Percentiles rank a stretch among this genome's conserved stretches.
These are phyloP conservation scores for Sebastes oblongus DNA, from an alignment of 2,797 vertebrate species.

Conservation along the genomic window DNA sequence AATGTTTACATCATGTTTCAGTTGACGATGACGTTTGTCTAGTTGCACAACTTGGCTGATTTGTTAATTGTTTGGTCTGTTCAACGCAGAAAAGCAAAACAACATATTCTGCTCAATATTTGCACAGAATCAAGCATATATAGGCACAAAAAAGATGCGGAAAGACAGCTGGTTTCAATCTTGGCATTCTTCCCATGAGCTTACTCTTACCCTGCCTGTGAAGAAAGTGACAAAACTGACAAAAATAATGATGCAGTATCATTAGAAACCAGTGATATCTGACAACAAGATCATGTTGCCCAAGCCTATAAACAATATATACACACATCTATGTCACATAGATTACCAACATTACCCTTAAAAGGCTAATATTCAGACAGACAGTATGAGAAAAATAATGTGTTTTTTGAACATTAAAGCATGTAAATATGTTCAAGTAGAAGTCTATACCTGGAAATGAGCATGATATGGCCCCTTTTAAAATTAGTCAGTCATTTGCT, in stretches of 20 bases:
- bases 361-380: background rate
- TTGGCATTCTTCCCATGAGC: background rate
- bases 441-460: too few relatives aligned
- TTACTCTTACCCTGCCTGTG: too few relatives aligned
- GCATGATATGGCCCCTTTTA: too few relatives aligned
- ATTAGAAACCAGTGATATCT: background rate
- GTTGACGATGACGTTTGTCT: background rate
- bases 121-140: background rate
- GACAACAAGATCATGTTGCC: background rate
- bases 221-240: background rate
- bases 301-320: background rate
- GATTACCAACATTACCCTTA: background rate
- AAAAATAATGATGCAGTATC: background rate
- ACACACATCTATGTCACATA: background rate
- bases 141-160: background rate
- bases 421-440: too few relatives aligned
- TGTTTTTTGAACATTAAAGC: too few relatives aligned
- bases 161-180: background rate
- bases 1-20: background rate
- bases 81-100: background rate
- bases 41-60: background rate
- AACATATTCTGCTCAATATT: background rate
- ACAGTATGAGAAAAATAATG: too few relatives aligned
- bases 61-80: background rate
- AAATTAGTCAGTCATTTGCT: background rate